Conservation (phyloP, 2,113 vertebrate species). For the Atherinomorus stipes region DNA sequence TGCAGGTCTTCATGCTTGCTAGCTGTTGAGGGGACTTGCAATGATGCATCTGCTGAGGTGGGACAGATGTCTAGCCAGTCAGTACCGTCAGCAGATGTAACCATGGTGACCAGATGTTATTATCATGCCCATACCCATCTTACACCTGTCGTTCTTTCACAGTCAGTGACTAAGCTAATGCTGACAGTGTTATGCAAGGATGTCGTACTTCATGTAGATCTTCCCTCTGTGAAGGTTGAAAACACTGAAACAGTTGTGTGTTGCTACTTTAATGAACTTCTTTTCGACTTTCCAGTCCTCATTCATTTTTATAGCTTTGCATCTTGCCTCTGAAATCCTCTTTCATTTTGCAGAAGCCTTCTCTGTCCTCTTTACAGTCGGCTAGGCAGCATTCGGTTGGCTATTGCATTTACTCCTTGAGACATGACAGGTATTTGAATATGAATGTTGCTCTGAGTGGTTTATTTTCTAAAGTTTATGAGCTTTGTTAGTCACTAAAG, state of each 20-base stretch:
- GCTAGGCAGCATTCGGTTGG: conserved; percentile 18
- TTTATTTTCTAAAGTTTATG: conserved; percentile 33
- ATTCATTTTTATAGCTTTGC: conserved; percentile 59
- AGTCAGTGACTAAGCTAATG: conserved; percentile 40
- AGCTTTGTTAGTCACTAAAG: conserved; percentile 18
- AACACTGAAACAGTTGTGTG: conserved; percentile 57
- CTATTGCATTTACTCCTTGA: conserved; percentile 24
- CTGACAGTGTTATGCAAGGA: conserved; percentile 41
- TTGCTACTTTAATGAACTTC: conserved; percentile 69
- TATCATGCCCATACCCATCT: conserved; percentile 30
- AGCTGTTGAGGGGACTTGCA: conserved; percentile 28
- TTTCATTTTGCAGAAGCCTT: conserved; percentile 51
- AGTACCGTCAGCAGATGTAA: conserved; percentile 37
- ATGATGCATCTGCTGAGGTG: conserved; percentile 30
- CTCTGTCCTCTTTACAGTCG: conserved; percentile 41
- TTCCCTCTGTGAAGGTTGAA: conserved; percentile 41
- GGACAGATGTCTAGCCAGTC: conserved; percentile 53
- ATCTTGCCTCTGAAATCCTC: conserved; percentile 48
- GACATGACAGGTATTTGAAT: conserved; percentile 53
- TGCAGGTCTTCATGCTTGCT: conserved; percentile 15
- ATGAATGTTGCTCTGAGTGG: conserved; percentile 40
- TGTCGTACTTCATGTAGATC: conserved; percentile 41
- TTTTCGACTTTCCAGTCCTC: conserved; percentile 60
- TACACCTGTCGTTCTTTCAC: conserved; percentile 40
- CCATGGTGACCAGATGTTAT: conserved; percentile 63